These are phyloP conservation scores for Palloptera scutellata DNA, from an alignment of 2,888 invertebrate genomes.

Conservation along the genomic window DNA sequence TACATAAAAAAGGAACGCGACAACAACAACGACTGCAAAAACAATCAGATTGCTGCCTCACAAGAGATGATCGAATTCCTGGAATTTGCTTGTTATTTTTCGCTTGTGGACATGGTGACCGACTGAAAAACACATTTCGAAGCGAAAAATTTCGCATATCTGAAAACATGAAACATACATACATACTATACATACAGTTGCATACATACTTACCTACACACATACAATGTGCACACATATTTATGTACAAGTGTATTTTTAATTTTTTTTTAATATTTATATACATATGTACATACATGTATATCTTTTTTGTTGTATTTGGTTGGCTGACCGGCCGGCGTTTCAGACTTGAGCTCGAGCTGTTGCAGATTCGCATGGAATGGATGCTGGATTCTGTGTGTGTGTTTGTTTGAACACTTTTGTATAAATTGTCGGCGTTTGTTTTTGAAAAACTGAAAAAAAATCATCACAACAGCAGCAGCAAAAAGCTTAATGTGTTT, in stretches of 20 bases:
- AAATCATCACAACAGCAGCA: slow-evolving; percentile 17
- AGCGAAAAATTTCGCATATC: slow-evolving; percentile 33
- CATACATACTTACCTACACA: not conserved
- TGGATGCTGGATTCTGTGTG: not conserved
- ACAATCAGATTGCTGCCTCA: slow-evolving; percentile 42
- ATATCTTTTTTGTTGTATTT: not conserved
- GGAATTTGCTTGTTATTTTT: slow-evolving; percentile 44
- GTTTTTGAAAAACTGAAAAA: slow-evolving; percentile 34
- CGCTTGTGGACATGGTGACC: slow-evolving; percentile 41
- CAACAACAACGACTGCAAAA: slow-evolving; percentile 9
- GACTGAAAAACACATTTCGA: slow-evolving; percentile 36
- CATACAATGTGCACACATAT: slow-evolving; percentile 9
- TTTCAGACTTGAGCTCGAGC: slow-evolving; percentile 1
- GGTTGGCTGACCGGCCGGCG: too few species aligned
- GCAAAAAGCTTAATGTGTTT: slow-evolving; percentile 33
- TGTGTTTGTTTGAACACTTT: slow-evolving; percentile 24
- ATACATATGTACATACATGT: slow-evolving; percentile 5
- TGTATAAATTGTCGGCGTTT: slow-evolving; percentile 39
- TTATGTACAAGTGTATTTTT: not conserved
- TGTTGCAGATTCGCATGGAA: not conserved
- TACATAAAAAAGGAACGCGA: too few species aligned
- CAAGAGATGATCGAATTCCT: slow-evolving; percentile 54
- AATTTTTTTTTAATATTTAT: not conserved
- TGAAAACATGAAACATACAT: slow-evolving; percentile 16
- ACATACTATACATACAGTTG: not conserved